Evolutionary conservation across 2,113 vertebrate genomes (phyloP).

Genomic region (Marcusenius ussheri): DNA sequence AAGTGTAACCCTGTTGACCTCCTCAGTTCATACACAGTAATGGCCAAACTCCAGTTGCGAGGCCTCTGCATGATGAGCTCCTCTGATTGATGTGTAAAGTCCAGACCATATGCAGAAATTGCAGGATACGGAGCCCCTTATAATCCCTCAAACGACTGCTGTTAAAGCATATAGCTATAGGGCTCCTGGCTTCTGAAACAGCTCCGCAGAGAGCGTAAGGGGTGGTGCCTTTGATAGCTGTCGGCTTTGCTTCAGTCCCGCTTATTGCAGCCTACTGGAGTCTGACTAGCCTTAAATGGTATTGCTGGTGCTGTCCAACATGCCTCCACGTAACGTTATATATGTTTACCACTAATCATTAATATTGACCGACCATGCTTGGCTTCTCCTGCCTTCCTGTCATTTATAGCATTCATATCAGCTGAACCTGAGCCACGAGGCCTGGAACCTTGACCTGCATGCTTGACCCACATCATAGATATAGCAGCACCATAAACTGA

Average conservation of each 20-base stretch:
- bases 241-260: neutral
- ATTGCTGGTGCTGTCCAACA: neutral
- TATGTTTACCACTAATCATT: neutral
- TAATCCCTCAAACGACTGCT: neutral
- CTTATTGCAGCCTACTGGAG: neutral
- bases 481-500: neutral
- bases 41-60: neutral
- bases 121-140: neutral
- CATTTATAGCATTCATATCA: neutral
- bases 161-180: neutral
- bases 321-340: neutral
- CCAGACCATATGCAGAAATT: neutral
- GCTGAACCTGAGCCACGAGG: neutral
- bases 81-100: neutral
- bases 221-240: neutral
- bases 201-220: neutral
- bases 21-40: neutral
- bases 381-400: neutral
- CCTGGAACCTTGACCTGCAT: neutral
- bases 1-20: neutral
- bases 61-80: neutral
- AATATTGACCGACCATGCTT: neutral
- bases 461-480: neutral
- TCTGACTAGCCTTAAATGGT: neutral
- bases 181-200: neutral